Base-by-base conservation (phyloP, 2,888 invertebrate species). In the Hirtodrosophila alboralis region DNA sequence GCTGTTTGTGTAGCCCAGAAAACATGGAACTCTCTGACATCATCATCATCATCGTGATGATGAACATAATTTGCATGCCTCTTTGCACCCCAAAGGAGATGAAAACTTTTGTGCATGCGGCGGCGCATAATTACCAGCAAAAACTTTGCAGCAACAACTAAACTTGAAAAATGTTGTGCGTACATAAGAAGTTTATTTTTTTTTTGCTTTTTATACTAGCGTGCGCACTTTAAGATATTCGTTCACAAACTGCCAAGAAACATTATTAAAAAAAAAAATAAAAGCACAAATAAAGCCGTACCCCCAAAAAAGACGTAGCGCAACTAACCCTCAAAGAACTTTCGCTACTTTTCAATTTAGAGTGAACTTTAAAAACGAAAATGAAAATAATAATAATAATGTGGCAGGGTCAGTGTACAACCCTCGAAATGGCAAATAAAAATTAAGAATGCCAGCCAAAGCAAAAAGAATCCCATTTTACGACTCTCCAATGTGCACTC, bases 401-500 rank as follows among this genome's bases (percentile, higher is more conserved):
- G 33, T 21, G 41, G 34, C 52, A 23, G 66, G 71, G 69, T 71
- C 71, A 43, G 60, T 18, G 41, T 41, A 34, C 69, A 71, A 70
- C 72, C 76, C 72, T 64, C 59, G 37, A 68, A 60, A 66, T 66
- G 63, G 60, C 45, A 66, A 37, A 62, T 67, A 63, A 71, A 75
- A 75, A 69, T 51, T 28, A 58, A 58, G 64, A 65, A 38, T 51
- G 44, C 59, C 56, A 52, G 54, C 47, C 33, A 60, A 61, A 63
- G 41, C 51, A 44, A 23, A 44, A 23, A 44, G 48, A 47, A 61
- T 62, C 58, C 60, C 69, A 65, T 81, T 75, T 86, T 75, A 87
- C 72, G 86, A 87, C 75, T 87, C 88, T 87, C 87, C 70, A 73
- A 86, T 79, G 88, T 71, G 72, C 78, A 76, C 74, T 86, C 85